Percentiles rank a stretch among this genome's conserved stretches.
phyloP scores from a whole-genome alignment of 2,888 invertebrate species.

The Phyllotreta striolata region DNA sequence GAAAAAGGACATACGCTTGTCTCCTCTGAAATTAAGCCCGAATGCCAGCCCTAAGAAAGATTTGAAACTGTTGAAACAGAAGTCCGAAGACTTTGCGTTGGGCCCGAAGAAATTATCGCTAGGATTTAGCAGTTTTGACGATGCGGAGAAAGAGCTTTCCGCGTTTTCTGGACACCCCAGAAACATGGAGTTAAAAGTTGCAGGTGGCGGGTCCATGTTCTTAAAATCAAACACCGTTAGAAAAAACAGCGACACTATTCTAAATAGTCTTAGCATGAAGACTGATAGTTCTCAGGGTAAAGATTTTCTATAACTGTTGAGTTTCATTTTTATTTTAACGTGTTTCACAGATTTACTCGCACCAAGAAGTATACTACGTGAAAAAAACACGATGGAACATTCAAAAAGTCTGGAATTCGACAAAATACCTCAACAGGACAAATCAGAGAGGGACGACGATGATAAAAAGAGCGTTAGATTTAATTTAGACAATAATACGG shows the following conservation, averaged over 20 bases:
- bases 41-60: constrained; percentile 52
- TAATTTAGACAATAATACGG: constrained; percentile 64
- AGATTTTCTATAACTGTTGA: constrained; percentile 20
- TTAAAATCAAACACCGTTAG: constrained; percentile 64
- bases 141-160: constrained; percentile 48
- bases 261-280: constrained; percentile 31
- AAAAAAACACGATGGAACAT: constrained; percentile 62
- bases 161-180: constrained; percentile 59
- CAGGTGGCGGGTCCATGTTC: constrained; percentile 72
- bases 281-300: constrained; percentile 34
- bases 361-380: constrained; percentile 71
- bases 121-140: constrained; percentile 57
- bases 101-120: constrained; percentile 53
- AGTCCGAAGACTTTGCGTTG: constrained; percentile 56
- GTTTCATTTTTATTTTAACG: no score
- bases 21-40: constrained; percentile 54
- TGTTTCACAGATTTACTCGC: constrained; percentile 36
- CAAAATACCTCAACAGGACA: constrained; percentile 48
- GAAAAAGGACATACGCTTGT: constrained; percentile 63
- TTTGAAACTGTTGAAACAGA: constrained; percentile 55
- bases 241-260: constrained; percentile 46
- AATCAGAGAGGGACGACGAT: constrained; percentile 68
- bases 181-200: constrained; percentile 56
- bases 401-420: constrained; percentile 56
- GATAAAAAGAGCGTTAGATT: constrained; percentile 80